Conservation (phyloP, 1,140 invertebrate species). For the Leptopilina boulardi region DNA sequence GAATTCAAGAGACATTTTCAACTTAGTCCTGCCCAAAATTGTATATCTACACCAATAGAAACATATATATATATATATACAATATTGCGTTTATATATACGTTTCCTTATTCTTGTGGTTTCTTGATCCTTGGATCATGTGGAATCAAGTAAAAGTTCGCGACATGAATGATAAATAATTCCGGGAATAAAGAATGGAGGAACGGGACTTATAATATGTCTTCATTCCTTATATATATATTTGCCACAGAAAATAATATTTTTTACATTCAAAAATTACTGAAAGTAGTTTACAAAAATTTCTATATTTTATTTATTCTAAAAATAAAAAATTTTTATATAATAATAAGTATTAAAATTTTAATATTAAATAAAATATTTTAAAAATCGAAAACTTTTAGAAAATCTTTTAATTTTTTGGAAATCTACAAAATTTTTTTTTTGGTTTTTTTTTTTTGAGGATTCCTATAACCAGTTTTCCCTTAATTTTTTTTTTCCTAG, state of each 20-base stretch:
- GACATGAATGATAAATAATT: slow-evolving; percentile 58
- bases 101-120: background rate
- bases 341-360: too few relatives aligned
- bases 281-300: too few relatives aligned
- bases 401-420: background rate
- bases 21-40: background rate
- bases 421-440: background rate
- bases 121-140: slow-evolving; percentile 2
- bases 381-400: too few relatives aligned
- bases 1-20: background rate
- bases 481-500: background rate
- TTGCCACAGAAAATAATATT: too few relatives aligned
- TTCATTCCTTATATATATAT: too few relatives aligned
- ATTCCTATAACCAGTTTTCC: too few relatives aligned
- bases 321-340: too few relatives aligned
- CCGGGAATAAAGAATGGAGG: slow-evolving; percentile 43
- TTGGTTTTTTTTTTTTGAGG: background rate
- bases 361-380: too few relatives aligned
- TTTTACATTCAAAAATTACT: too few relatives aligned
- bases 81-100: too few relatives aligned
- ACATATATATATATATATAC: too few relatives aligned
- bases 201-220: slow-evolving; percentile 44
- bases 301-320: too few relatives aligned
- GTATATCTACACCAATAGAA: background rate
- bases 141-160: slow-evolving; percentile 38